Percentiles rank a stretch among this genome's conserved stretches.
phyloP scores from a whole-genome alignment of 2,113 vertebrate genomes.

The Cheirogaleus medius region DNA sequence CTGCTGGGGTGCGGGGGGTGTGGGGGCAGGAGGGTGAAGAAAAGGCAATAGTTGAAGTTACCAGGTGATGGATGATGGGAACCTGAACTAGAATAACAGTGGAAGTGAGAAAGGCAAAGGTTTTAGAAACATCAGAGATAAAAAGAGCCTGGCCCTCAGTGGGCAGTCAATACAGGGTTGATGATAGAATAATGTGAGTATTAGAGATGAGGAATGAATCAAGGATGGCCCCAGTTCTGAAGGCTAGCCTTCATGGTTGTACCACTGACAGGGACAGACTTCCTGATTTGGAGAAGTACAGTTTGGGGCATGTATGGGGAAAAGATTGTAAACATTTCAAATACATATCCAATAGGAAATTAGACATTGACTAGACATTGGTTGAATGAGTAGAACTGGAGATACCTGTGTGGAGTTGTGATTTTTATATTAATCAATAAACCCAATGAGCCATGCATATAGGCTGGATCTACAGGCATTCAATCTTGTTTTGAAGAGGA shows the following conservation, averaged over 20 bases:
- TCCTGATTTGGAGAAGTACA: background rate
- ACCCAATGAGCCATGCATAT: background rate
- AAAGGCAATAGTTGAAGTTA: background rate
- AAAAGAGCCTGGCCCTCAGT: background rate
- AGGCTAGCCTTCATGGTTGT: background rate
- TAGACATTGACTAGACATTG: background rate
- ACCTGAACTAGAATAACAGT: background rate
- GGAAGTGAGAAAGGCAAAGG: background rate
- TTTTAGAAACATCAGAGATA: background rate
- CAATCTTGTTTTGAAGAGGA: background rate
- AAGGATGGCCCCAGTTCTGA: background rate
- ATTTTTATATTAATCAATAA: background rate
- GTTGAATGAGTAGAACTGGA: background rate
- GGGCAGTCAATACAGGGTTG: background rate
- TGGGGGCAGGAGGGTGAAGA: rapidly evolving
- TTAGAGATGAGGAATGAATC: background rate
- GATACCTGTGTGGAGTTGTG: background rate
- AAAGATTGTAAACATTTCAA: background rate
- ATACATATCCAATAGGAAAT: background rate
- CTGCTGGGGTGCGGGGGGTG: background rate
- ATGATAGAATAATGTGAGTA: background rate
- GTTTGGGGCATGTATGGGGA: background rate
- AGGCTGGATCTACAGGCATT: background rate
- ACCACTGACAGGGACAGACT: background rate
- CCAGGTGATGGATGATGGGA: background rate